phyloP scores from a whole-genome alignment of 1,140 invertebrate species.

The Calosoma granatense region DNA sequence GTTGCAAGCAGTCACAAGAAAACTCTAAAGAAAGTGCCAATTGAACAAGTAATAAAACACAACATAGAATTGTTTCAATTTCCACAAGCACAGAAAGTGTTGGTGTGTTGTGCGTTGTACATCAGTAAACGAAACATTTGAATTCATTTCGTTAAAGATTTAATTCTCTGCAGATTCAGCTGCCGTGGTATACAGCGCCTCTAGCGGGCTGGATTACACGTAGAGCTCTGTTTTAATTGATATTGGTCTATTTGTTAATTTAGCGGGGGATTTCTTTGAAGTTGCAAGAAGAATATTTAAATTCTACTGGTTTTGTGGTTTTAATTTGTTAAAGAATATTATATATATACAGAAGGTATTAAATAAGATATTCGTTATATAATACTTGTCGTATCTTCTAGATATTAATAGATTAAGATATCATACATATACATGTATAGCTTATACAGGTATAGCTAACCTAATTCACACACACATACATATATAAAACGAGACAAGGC shows the following conservation, averaged over 20 bases:
- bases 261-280: background rate
- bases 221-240: background rate
- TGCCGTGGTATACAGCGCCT: background rate
- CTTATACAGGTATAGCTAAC: no score
- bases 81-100: slow-evolving; percentile 2
- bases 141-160: background rate
- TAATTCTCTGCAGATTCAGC: background rate
- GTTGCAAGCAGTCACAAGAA: slow-evolving; percentile 2
- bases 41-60: slow-evolving; percentile 4
- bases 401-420: no score
- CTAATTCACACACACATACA: no score
- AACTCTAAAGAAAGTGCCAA: slow-evolving; percentile 8
- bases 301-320: no score
- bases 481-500: no score
- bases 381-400: no score
- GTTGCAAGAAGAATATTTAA: no score
- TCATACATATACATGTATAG: no score
- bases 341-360: no score
- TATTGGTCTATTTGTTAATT: slow-evolving; percentile 8
- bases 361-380: no score
- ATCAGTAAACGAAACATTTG: background rate
- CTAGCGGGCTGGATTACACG: background rate
- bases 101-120: no score
- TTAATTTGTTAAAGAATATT: no score
- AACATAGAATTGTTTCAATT: slow-evolving; percentile 1